Conservation (phyloP, 30 jellyfish, hydroid and myxozoan genomes). For the Pelagia noctiluca region DNA sequence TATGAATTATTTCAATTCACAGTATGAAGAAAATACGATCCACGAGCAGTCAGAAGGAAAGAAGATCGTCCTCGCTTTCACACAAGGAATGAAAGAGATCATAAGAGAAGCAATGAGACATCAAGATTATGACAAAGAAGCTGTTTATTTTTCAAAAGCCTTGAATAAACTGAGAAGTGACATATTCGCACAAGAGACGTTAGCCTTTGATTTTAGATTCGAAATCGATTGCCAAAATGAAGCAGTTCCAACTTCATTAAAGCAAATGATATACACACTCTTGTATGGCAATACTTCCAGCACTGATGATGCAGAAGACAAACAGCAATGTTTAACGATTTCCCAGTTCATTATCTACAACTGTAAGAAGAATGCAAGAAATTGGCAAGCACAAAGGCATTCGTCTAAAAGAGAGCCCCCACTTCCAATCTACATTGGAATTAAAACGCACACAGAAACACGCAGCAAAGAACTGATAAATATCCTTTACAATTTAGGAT, state of each 20-base stretch:
- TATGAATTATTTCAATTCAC: background rate
- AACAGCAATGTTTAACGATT: background rate
- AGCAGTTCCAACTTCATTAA: background rate
- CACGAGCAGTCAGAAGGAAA: background rate
- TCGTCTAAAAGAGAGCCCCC: background rate
- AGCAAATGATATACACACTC: background rate
- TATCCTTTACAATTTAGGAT: background rate
- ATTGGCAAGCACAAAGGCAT: background rate
- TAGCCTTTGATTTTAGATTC: background rate
- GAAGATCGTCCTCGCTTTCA: background rate
- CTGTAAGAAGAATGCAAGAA: background rate
- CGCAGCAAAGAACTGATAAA: conserved; percentile 5
- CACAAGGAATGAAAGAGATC: background rate
- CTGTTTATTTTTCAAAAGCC: conserved; percentile 2
- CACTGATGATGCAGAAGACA: background rate
- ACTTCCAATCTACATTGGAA: background rate
- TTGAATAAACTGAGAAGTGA: background rate
- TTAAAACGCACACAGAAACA: conserved; percentile 3
- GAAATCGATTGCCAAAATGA: background rate
- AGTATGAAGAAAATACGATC: background rate
- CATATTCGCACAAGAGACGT: background rate
- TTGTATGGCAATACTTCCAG: conserved; percentile 5
- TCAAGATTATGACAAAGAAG: background rate
- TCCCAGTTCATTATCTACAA: background rate
- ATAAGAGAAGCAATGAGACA: conserved; percentile 1